Percentiles rank a stretch among this genome's conserved stretches.
Conservation (phyloP, 2,888 invertebrate species). For the Cantharis nigra region DNA sequence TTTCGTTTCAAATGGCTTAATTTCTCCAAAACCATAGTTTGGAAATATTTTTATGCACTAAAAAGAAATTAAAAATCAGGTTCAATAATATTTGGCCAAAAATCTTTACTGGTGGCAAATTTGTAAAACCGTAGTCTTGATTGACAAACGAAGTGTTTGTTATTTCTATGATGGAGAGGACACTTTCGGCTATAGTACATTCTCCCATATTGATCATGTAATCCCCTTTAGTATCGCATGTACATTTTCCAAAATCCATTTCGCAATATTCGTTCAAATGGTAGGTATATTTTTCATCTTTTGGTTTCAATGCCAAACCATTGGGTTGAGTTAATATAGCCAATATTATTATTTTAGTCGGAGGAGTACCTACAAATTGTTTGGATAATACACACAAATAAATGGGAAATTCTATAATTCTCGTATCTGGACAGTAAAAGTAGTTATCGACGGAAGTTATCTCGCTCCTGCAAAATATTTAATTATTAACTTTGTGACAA, state of each 20-base stretch:
- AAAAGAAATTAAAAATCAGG: background rate
- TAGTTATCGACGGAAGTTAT: slow-evolving; percentile 14
- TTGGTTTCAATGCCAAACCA: slow-evolving; percentile 27
- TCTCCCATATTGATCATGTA: slow-evolving; percentile 37
- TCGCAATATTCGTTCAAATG: slow-evolving; percentile 13
- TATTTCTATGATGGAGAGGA: slow-evolving; percentile 34
- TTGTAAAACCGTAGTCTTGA: slow-evolving; percentile 40
- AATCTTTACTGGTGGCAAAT: slow-evolving; percentile 38
- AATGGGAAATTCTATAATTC: slow-evolving; percentile 36
- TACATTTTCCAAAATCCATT: slow-evolving; percentile 36
- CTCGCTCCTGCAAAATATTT: slow-evolving; percentile 12
- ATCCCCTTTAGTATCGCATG: slow-evolving; percentile 1
- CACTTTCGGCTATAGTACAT: slow-evolving; percentile 38
- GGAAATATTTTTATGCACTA: slow-evolving; percentile 38
- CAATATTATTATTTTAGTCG: slow-evolving; percentile 34
- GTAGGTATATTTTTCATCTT: slow-evolving; percentile 3
- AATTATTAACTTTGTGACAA: background rate
- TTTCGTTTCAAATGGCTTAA: slow-evolving; percentile 37
- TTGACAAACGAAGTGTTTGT: slow-evolving; percentile 34
- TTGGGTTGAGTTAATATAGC: slow-evolving; percentile 36
- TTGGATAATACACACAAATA: slow-evolving; percentile 31
- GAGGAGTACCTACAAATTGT: slow-evolving; percentile 33
- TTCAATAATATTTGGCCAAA: background rate
- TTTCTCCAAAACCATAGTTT: slow-evolving; percentile 41
- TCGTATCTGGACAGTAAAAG: slow-evolving; percentile 29